Percentiles rank a stretch among this genome's conserved stretches.
These are phyloP conservation scores for Cataglyphis cursor DNA, from an alignment of 2,888 invertebrate species.

Conservation along the genomic window DNA sequence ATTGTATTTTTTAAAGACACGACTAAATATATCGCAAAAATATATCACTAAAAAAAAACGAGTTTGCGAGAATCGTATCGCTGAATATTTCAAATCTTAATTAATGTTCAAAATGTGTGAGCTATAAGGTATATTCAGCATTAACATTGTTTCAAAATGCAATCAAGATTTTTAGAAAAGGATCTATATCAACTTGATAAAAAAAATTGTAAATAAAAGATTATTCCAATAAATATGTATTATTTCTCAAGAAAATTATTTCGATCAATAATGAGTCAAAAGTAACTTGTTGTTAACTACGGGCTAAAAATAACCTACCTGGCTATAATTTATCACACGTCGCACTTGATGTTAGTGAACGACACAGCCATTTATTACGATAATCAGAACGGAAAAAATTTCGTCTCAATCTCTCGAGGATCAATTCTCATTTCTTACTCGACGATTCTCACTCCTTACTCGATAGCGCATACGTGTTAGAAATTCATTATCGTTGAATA, in stretches of 20 bases:
- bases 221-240: neutral
- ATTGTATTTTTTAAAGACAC: conserved; percentile 4
- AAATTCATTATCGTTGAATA: conserved; percentile 30
- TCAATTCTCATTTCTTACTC: conserved; percentile 1
- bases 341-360: conserved; percentile 27
- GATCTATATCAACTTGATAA: neutral
- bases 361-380: conserved; percentile 45
- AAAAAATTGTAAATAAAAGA: neutral
- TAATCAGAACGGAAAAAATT: neutral
- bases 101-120: neutral
- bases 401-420: neutral
- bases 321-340: conserved; percentile 26
- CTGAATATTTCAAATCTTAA: neutral
- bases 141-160: neutral
- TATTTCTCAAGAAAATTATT: conserved; percentile 8
- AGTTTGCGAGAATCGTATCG: conserved; percentile 8
- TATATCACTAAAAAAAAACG: conserved; percentile 1
- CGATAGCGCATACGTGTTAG: neutral
- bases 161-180: neutral
- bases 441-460: neutral
- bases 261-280: neutral
- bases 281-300: conserved; percentile 14
- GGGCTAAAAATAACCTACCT: conserved; percentile 10
- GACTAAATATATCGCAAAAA: conserved; percentile 1
- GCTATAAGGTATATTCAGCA: conserved; percentile 9